Conservation (phyloP, 2,113 vertebrate species). For the Nematolebias whitei region DNA sequence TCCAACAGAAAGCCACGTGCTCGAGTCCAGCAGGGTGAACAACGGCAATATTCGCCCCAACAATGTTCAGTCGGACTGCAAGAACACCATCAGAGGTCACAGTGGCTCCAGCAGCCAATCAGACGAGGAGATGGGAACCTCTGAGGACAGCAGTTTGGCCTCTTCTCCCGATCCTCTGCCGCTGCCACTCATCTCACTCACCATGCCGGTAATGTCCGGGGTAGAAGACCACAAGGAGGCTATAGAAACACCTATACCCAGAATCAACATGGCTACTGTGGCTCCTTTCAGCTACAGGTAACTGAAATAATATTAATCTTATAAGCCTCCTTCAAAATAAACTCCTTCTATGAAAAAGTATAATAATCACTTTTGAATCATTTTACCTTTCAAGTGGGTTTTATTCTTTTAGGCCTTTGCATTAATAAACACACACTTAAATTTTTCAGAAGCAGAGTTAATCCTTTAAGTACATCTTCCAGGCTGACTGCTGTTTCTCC, state of each 20-base stretch:
- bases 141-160: constrained; percentile 71
- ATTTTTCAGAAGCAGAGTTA: constrained; percentile 59
- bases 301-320: neutral
- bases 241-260: constrained; percentile 43
- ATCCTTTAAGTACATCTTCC: constrained; percentile 41
- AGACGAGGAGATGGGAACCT: constrained; percentile 81
- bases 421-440: constrained; percentile 8
- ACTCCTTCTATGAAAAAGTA: too few relatives aligned
- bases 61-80: neutral
- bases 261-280: constrained; percentile 79
- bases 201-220: constrained; percentile 15
- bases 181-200: constrained; percentile 29
- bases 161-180: constrained; percentile 48
- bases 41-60: constrained; percentile 58
- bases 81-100: constrained; percentile 16
- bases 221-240: constrained; percentile 24
- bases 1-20: constrained; percentile 20
- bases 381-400: constrained; percentile 12
- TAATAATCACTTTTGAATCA: neutral
- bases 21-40: constrained; percentile 22
- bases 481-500: constrained; percentile 15
- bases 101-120: constrained; percentile 71
- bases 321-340: neutral
- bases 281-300: constrained; percentile 80
- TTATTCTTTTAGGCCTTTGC: neutral